phyloP scores from a whole-genome alignment of 2,113 vertebrate species.

The Bettongia penicillata region DNA sequence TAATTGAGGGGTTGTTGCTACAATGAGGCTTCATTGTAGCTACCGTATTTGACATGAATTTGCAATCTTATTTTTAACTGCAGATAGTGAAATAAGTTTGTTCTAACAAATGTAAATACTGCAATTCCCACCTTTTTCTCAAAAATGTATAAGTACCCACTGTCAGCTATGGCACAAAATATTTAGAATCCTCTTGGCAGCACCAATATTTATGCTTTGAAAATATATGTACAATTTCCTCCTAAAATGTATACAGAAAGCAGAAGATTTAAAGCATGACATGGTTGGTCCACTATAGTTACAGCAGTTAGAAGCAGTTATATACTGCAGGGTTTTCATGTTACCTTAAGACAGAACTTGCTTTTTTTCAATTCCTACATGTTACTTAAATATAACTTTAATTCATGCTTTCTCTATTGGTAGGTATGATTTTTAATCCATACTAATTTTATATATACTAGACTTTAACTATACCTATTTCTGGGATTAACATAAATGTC shows the following conservation, averaged over 20 bases:
- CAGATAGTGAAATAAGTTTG: constrained; percentile 6
- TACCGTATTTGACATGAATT: constrained; percentile 5
- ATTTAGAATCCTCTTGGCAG: constrained; percentile 38
- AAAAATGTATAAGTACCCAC: constrained; percentile 4
- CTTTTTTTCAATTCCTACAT: neutral
- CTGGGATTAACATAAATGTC: too few species aligned
- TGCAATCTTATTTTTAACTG: constrained; percentile 20
- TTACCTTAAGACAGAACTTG: constrained; percentile 9
- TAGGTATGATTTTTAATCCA: constrained; percentile 15
- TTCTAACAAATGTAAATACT: constrained; percentile 32
- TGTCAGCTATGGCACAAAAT: constrained; percentile 24
- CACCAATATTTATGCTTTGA: neutral
- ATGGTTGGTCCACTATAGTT: neutral
- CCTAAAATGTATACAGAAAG: constrained; percentile 19
- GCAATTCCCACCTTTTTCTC: constrained; percentile 17
- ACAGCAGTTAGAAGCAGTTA: constrained; percentile 26
- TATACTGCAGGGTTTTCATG: neutral
- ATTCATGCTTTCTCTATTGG: constrained; percentile 2
- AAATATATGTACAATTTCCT: constrained; percentile 4
- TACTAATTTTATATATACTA: neutral
- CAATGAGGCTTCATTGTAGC: constrained; percentile 35
- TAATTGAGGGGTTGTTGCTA: constrained; percentile 42
- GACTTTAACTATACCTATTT: too few species aligned
- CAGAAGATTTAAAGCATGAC: constrained; percentile 17
- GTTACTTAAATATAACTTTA: constrained; percentile 5